Conservation (phyloP, 2,797 vertebrate genomes). For the Mus minutoides region DNA sequence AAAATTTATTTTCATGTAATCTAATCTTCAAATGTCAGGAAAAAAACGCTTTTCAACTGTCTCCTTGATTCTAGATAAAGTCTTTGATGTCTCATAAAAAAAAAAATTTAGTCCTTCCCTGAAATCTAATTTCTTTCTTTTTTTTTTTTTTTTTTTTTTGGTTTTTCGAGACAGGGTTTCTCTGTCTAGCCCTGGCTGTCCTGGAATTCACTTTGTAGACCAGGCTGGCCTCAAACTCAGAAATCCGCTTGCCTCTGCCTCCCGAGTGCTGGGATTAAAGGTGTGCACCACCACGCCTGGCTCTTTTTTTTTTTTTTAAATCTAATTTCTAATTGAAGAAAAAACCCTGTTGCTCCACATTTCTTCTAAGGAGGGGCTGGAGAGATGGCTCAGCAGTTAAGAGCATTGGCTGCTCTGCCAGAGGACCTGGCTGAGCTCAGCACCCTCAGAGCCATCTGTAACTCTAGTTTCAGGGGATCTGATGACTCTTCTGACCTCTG, state of each 20-base stretch:
- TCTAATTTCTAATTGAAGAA: constrained; percentile 2
- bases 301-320: too few species aligned
- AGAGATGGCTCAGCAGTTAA: background rate
- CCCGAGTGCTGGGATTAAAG: too few species aligned
- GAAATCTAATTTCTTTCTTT: too few species aligned
- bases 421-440: background rate
- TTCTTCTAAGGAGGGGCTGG: background rate
- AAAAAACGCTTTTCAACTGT: background rate
- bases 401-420: background rate
- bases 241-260: too few species aligned
- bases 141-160: too few species aligned
- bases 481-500: background rate
- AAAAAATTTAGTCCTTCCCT: background rate
- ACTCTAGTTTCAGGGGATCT: background rate
- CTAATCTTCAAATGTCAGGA: constrained; percentile 44
- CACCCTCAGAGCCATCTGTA: background rate
- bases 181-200: too few species aligned
- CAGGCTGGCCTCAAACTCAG: too few species aligned
- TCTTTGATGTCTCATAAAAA: constrained; percentile 27
- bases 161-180: too few species aligned
- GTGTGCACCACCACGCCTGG: too few species aligned
- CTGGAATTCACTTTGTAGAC: too few species aligned
- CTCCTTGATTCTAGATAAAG: background rate
- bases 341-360: background rate
- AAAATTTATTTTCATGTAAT: background rate